Evolutionary conservation across 2,797 vertebrate species (phyloP), one percentile per base, ranked within the genome.

Genomic region (Sphenodon punctatus): DNA sequence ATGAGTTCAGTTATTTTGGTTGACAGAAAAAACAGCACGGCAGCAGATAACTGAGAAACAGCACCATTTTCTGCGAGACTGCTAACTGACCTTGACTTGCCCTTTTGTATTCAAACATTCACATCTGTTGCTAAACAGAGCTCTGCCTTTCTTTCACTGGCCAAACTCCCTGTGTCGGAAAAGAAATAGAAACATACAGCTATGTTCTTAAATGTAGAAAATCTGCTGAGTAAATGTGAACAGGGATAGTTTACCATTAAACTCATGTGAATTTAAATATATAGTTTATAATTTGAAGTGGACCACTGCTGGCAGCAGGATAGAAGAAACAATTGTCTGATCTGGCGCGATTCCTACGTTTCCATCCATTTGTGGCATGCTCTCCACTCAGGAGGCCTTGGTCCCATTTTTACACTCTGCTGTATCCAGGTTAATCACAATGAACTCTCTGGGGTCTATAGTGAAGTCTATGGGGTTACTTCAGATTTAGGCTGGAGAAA

Each of bases 101-200:
- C 65, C 41, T 78, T 53, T 68, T 17, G 3, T 39, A n/a, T 75
- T 80, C 53, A 20, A 64, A 39, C 34, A 41, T 8, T 48, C 48
- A 42, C 0, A 1, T 0, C 38, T 13, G 1, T 3, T 41, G 46
- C 58, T 51, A 32, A 5, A 17, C 20, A 25, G 6, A 8, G 13
- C 15, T 10, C 11, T 23, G 6, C n/a, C n/a, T n/a, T n/a, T n/a
- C n/a, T n/a, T n/a, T n/a, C 46, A 30, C 22, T 25, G 39, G 17
- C 8, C 32, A 43, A 25, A 2, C 10, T 19, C 34, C 16, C 16
- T 9, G 23, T 11, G 41, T 25, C 14, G 58, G 32, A 19, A 67
- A 72, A 46, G 7, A 27, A 55, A 19, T 20, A 67, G 19, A 49
- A 67, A 46, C n/a, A 30, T 41, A 53, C 22, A 22, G 4, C 4